Percentiles rank a stretch among this genome's conserved stretches.
Conservation (phyloP, 1,140 invertebrate genomes). For the Megathymus violae region DNA sequence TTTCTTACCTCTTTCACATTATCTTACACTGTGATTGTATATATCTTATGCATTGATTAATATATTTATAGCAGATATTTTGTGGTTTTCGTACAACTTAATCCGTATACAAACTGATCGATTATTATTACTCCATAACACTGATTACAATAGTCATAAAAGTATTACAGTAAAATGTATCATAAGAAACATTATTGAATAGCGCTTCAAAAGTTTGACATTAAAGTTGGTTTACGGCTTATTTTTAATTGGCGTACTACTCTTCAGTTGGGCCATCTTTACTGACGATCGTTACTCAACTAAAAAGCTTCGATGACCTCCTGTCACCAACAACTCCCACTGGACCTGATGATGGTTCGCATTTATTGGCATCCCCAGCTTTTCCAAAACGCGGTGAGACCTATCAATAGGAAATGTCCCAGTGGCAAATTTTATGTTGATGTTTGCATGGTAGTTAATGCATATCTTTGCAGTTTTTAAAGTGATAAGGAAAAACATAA, state of each 20-base stretch:
- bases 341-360: slow-evolving; percentile 26
- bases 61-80: too few relatives aligned
- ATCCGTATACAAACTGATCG: too few relatives aligned
- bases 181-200: too few relatives aligned
- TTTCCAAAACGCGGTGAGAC: slow-evolving; percentile 33
- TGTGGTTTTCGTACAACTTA: too few relatives aligned
- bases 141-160: too few relatives aligned
- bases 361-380: slow-evolving; percentile 34
- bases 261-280: slow-evolving; percentile 33
- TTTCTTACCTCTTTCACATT: neutral
- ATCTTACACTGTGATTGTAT: too few relatives aligned
- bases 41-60: too few relatives aligned
- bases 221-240: neutral
- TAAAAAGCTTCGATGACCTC: slow-evolving; percentile 32
- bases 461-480: neutral
- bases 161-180: too few relatives aligned
- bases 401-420: slow-evolving; percentile 6
- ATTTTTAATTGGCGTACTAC: slow-evolving; percentile 10
- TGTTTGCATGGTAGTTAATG: slow-evolving; percentile 30
- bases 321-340: slow-evolving; percentile 29
- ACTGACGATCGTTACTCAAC: slow-evolving; percentile 27
- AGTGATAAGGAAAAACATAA: neutral
- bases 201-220: too few relatives aligned
- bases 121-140: too few relatives aligned
- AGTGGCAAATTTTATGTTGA: slow-evolving; percentile 18